Conservation (phyloP, 2,888 invertebrate genomes). For the Nephrotoma appendiculata region DNA sequence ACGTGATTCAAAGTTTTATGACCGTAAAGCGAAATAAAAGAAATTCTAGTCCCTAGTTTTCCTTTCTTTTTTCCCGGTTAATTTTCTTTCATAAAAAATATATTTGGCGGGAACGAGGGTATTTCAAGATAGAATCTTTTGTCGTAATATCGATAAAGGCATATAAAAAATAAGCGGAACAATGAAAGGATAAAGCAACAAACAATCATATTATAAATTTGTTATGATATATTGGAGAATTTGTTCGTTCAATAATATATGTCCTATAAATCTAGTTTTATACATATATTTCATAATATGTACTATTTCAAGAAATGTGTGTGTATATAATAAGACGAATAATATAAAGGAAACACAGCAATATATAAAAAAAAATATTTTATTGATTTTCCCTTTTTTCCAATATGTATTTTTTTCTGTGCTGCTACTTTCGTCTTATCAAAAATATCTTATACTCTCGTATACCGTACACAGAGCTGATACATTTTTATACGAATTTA, state of each 20-base stretch:
- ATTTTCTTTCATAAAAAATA: neutral
- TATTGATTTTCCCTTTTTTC: conserved; percentile 2
- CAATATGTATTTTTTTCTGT: neutral
- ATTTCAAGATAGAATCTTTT: neutral
- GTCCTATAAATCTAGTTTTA: conserved; percentile 5
- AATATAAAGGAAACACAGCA: neutral
- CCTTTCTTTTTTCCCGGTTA: neutral
- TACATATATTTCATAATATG: neutral
- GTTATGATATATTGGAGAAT: conserved; percentile 3
- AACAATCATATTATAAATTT: neutral
- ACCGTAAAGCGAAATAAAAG: neutral
- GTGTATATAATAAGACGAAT: neutral
- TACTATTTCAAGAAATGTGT: neutral
- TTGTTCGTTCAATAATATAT: conserved; percentile 6
- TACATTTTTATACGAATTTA: neutral
- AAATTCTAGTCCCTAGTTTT: neutral
- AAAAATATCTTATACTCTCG: neutral
- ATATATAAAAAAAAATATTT: neutral
- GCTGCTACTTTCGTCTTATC: neutral
- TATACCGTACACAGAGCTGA: neutral
- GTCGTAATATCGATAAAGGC: neutral
- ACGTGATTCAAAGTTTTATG: neutral
- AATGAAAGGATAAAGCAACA: neutral
- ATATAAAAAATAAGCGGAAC: neutral
- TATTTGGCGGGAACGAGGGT: neutral